phyloP scores from a whole-genome alignment of 2,113 vertebrate genomes.

The Bolborhynchus lineola region DNA sequence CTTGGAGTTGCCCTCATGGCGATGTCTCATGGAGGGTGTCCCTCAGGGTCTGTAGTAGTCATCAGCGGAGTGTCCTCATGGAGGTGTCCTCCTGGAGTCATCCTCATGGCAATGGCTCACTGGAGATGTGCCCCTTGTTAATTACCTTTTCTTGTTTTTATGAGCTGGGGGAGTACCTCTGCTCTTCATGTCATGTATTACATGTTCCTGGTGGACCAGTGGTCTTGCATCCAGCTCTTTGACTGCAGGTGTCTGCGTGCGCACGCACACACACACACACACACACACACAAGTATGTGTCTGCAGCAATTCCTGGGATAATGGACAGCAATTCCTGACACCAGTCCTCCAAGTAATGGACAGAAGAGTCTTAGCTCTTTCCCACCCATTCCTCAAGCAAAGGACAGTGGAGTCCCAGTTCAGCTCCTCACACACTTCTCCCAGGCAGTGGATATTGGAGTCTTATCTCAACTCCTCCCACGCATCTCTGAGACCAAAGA shows the following conservation, averaged over 20 bases:
- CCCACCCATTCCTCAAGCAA: background rate
- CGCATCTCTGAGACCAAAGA: background rate
- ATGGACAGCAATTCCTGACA: background rate
- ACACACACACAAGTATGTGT: too few species aligned
- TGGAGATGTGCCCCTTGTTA: background rate
- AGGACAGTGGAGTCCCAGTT: background rate
- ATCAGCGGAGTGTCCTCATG: background rate
- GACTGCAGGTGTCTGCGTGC: background rate
- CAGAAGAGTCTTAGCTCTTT: background rate
- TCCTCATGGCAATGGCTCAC: background rate
- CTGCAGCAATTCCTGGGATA: background rate
- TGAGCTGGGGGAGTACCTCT: background rate
- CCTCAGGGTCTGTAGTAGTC: background rate
- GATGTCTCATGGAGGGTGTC: background rate
- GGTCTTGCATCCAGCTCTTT: background rate
- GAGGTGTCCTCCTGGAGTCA: background rate
- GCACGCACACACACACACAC: too few species aligned
- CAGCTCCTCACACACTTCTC: background rate
- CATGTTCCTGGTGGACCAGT: background rate
- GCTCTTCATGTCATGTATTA: background rate
- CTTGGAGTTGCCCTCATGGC: background rate
- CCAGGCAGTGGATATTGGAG: background rate
- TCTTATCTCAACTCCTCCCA: background rate
- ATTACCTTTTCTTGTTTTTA: background rate
- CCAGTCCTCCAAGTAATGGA: background rate